Base-by-base conservation (phyloP, 2,888 invertebrate genomes). In the Nephrotoma appendiculata region DNA sequence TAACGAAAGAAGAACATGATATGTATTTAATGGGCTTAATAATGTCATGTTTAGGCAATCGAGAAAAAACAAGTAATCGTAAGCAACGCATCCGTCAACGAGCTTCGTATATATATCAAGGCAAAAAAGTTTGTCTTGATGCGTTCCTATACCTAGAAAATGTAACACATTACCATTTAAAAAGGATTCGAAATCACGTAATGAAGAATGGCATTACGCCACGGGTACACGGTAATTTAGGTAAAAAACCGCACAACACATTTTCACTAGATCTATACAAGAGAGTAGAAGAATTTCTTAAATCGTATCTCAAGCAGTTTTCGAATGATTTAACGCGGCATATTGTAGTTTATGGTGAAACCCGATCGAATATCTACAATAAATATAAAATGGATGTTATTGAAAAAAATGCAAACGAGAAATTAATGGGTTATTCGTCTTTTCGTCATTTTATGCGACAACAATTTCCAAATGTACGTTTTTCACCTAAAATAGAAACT, bases 21-120 rank as follows among this genome's bases (percentile, higher is more conserved):
- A 96, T 96, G 96, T 96, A 96, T 90, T 92, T 96, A 89, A 96
- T 96, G 96, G 96, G 96, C n/a, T 95, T 96, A 44, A 96, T 95
- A 2, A 96, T 95, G 96, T 96, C 96, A 0, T 95, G 95, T 89
- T 92, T 96, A 88, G 95, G 95, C 0, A 95, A 96, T 90, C 87
- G 88, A 19, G 88, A 87, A 52, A 95, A 94, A 87, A 95, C 95
- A 0, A 94, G 94, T 0, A 92, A 95, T 41, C 95, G 95, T 88
- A 96, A 95, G 89, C 95, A 95, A 88, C 92, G 96, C 85, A 93
- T 95, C 91, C 93, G 96, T 90, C 92, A 96, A 86, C 92, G 96
- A 86, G 95, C 96, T 0, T 95, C 95, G 88, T 96, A 96, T 89
- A 95, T 96, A 4, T 96, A 95, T 89, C 95, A 96, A 90, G 96